Conservation (phyloP, 2,888 invertebrate species). For the Polietes domitor region DNA sequence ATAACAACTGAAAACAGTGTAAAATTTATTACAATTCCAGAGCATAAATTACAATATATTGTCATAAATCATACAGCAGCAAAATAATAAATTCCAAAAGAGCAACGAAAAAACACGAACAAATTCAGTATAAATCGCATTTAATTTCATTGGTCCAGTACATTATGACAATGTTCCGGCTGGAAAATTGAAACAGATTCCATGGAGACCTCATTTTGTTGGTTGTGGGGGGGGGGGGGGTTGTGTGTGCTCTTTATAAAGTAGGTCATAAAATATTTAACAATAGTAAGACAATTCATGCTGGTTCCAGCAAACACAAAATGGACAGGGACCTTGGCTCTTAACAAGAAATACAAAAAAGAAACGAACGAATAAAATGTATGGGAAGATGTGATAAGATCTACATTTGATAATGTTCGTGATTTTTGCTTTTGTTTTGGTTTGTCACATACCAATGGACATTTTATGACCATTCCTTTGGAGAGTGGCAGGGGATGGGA, state of each 20-base stretch:
- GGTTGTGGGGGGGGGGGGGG: not conserved
- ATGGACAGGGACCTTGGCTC: not conserved
- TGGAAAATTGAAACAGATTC: slow-evolving; percentile 18
- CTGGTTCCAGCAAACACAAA: not conserved
- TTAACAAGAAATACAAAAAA: not conserved
- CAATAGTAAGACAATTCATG: slow-evolving; percentile 21
- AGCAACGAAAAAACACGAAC: not conserved
- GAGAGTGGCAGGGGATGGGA: no score
- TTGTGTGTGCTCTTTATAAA: not conserved
- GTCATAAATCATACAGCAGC: slow-evolving; percentile 6
- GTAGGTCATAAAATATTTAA: slow-evolving; percentile 29
- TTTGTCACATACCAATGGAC: not conserved
- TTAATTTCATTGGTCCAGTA: not conserved
- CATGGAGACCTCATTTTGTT: not conserved
- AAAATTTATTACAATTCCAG: not conserved
- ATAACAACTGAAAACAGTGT: no score
- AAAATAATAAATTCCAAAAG: slow-evolving; percentile 15
- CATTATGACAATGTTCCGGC: not conserved
- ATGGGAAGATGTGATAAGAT: not conserved
- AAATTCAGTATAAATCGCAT: not conserved
- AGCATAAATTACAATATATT: slow-evolving; percentile 1
- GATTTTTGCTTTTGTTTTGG: not conserved
- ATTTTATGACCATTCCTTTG: not conserved
- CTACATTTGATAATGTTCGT: not conserved
- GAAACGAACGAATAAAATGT: not conserved